Conservation (phyloP, 2,888 invertebrate genomes). For the Amphipoea lucens region DNA sequence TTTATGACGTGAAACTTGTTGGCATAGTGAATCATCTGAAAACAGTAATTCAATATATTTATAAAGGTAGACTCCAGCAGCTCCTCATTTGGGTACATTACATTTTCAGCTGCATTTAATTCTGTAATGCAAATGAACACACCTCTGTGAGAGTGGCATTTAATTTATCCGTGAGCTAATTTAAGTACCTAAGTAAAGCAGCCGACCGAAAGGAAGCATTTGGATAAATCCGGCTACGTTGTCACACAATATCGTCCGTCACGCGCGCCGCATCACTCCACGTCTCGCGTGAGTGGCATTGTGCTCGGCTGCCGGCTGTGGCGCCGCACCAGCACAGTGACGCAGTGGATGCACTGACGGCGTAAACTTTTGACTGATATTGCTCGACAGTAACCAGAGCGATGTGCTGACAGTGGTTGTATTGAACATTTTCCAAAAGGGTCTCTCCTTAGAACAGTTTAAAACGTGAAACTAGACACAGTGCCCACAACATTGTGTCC, state of each 20-base stretch:
- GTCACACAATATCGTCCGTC: conserved; percentile 42
- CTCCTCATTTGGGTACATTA: background rate
- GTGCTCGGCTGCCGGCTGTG: conserved; percentile 26
- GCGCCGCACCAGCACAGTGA: background rate
- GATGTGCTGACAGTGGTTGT: background rate
- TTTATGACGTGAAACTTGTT: background rate
- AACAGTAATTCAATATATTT: background rate
- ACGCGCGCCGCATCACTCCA: conserved; percentile 62
- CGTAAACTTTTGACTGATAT: conserved; percentile 11
- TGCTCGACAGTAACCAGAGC: background rate
- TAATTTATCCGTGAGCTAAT: conserved; percentile 29
- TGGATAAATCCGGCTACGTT: conserved; percentile 26
- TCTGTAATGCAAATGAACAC: conserved; percentile 12
- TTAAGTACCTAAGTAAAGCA: conserved; percentile 39
- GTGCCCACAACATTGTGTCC: background rate
- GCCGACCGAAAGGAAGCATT: conserved; percentile 20
- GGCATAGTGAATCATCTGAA: background rate
- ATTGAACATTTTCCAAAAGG: background rate
- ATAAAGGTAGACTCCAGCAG: background rate
- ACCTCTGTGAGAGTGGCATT: conserved; percentile 6
- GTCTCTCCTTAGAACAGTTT: background rate
- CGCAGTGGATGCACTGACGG: conserved; percentile 1
- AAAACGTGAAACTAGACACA: background rate
- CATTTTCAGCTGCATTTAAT: conserved; percentile 16
- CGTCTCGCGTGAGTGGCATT: conserved; percentile 64